Conservation (phyloP, 1,140 invertebrate species). For the Arion vulgaris region DNA sequence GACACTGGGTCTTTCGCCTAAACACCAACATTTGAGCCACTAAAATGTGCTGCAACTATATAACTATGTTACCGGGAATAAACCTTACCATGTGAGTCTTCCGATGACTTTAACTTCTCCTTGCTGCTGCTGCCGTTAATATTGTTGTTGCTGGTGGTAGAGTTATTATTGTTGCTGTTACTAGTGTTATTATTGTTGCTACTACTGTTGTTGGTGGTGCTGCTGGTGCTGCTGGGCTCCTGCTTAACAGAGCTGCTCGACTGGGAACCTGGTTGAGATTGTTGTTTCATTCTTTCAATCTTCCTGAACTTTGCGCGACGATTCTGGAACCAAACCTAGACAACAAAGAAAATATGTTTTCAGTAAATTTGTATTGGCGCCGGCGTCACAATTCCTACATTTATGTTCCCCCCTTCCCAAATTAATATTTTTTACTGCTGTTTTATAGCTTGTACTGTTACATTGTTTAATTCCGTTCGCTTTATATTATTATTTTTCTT, state of each 20-base stretch:
- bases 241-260: conserved; percentile 39
- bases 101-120: conserved; percentile 43
- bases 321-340: conserved; percentile 97
- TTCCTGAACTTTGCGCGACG: conserved; percentile 88
- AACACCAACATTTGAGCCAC: too few species aligned
- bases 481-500: too few species aligned
- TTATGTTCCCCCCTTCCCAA: too few species aligned
- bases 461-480: too few species aligned
- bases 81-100: conserved; percentile 41
- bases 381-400: too few species aligned
- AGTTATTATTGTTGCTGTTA: conserved; percentile 42
- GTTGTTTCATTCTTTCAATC: conserved; percentile 64
- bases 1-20: too few species aligned
- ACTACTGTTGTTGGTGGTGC: conserved; percentile 36
- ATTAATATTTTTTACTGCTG: too few species aligned
- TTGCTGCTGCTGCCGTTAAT: conserved; percentile 41
- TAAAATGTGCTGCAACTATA: too few species aligned
- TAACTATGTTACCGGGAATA: too few species aligned
- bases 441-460: too few species aligned
- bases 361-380: too few species aligned
- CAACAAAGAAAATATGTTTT: not conserved
- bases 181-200: conserved; percentile 39
- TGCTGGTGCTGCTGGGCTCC: conserved; percentile 33
- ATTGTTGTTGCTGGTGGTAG: conserved; percentile 24
- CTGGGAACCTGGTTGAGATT: conserved; percentile 37